Base-by-base conservation (phyloP, 92 coral and sea anemone genomes). In the Hydrozoanthus gracilis region DNA sequence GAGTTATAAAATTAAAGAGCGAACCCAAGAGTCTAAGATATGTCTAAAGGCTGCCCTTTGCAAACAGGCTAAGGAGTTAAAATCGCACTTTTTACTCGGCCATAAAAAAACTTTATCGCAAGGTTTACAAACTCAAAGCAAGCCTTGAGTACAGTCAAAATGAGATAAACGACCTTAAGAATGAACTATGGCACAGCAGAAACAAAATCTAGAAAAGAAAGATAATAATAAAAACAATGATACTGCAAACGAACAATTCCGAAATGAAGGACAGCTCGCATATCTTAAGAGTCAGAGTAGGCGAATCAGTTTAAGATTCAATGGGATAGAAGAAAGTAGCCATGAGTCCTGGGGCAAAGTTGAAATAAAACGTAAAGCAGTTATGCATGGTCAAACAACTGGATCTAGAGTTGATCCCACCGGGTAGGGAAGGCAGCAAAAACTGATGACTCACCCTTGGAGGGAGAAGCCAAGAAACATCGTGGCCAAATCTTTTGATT, bases 211-310 rank as follows among this genome's bases (percentile, higher is more conserved):
- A 20, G 73, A 0, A 13, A 14, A 68, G 39, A 68, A 68, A 68
- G 71, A 68, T 68, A 14, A 14, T 7, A 45, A 68, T 10, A 68
- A 10, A 68, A 20, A 20, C 39, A 27, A 27, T 27, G 73, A 68
- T 20, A 20, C 9, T 68, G 73, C 48, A 68, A 47, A 68, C 73
- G 45, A 68, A 68, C 45, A 47, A 3, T 20, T 68, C 73, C 14
- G 46, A 68, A 11, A 68, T 68, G 4, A 73, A 52, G 45, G 35
- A 45, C 45, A 73, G 77, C 56, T 46, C 27, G 12, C 27, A 9
- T 73, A 73, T 15, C 10, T 46, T 51, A 54, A 73, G 56, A 46
- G 45, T 20, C 77, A 73, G 27, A 73, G 77, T 73, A 14, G 56
- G 56, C 56, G 56, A 20, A 73, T 10, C 11, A 73, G 13, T 54